Conservation (phyloP, 2,113 vertebrate species). For the Urocitellus parryii region DNA sequence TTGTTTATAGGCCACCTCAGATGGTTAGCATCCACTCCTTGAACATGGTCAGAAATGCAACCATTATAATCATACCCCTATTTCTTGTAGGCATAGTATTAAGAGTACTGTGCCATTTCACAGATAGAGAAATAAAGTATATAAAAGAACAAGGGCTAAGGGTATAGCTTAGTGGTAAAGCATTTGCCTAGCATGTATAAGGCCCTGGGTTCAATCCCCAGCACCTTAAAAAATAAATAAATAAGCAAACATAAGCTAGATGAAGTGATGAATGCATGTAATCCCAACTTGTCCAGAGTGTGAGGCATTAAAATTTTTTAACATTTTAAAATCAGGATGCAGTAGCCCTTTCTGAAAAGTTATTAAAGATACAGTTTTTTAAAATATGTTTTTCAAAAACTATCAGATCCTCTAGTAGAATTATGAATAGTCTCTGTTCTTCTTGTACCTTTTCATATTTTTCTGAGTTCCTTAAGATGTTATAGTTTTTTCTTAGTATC, state of each 20-base stretch:
- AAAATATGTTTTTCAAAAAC: neutral
- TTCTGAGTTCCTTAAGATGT: slow-evolving; percentile 11
- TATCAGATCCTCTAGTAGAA: neutral
- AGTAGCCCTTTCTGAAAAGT: slow-evolving; percentile 16
- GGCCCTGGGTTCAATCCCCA: too few species aligned
- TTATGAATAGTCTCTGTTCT: neutral
- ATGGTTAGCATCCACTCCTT: neutral
- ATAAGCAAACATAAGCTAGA: too few species aligned
- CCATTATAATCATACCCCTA: neutral
- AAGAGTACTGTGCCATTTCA: neutral
- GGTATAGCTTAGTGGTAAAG: too few species aligned
- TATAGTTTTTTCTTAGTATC: neutral
- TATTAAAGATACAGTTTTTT: neutral
- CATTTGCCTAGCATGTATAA: too few species aligned
- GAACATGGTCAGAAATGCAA: neutral
- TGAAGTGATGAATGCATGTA: too few species aligned
- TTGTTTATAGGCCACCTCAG: neutral
- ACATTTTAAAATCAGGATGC: slow-evolving; percentile 35
- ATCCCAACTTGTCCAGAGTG: too few species aligned
- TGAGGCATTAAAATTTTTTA: neutral
- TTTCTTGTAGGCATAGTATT: neutral
- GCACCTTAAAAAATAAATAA: too few species aligned
- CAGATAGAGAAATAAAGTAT: neutral
- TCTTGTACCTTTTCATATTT: neutral
- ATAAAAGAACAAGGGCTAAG: neutral